A percentile compares a stretch with the other conserved stretches of the same genome.
These are phyloP conservation scores for Mythimna albipuncta DNA, from an alignment of 2,888 invertebrate genomes.

Conservation along the genomic window DNA sequence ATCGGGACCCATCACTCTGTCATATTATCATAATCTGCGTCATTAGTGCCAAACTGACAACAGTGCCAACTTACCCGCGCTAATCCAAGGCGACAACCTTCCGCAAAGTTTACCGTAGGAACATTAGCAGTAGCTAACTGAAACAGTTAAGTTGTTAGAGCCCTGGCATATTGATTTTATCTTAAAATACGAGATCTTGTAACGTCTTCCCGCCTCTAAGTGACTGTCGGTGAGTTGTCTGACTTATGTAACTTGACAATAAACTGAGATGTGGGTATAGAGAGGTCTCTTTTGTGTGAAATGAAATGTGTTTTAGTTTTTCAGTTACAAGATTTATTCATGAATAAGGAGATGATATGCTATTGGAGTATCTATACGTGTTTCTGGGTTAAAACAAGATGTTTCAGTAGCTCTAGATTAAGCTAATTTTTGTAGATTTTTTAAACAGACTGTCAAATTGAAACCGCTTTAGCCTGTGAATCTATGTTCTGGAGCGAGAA, in stretches of 20 bases:
- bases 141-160: slow-evolving; percentile 42
- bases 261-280: slow-evolving; percentile 6
- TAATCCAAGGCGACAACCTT: slow-evolving; percentile 50
- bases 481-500: too few species aligned
- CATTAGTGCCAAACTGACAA: slow-evolving; percentile 46
- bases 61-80: slow-evolving; percentile 29
- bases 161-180: slow-evolving; percentile 49
- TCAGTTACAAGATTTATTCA: background rate
- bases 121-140: slow-evolving; percentile 43
- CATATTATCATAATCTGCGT: slow-evolving; percentile 39
- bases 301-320: background rate
- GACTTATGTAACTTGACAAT: slow-evolving; percentile 25
- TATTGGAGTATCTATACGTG: background rate
- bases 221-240: slow-evolving; percentile 19
- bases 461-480: background rate
- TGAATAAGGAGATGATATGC: background rate
- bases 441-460: background rate
- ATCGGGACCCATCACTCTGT: slow-evolving; percentile 20
- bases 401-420: background rate
- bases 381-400: background rate
- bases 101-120: slow-evolving; percentile 44
- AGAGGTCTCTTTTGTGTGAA: background rate
- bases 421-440: background rate
- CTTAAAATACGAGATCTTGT: slow-evolving; percentile 32
- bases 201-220: slow-evolving; percentile 9